Base-by-base conservation (phyloP, 2,113 vertebrate species). In the Edolisoma coerulescens region DNA sequence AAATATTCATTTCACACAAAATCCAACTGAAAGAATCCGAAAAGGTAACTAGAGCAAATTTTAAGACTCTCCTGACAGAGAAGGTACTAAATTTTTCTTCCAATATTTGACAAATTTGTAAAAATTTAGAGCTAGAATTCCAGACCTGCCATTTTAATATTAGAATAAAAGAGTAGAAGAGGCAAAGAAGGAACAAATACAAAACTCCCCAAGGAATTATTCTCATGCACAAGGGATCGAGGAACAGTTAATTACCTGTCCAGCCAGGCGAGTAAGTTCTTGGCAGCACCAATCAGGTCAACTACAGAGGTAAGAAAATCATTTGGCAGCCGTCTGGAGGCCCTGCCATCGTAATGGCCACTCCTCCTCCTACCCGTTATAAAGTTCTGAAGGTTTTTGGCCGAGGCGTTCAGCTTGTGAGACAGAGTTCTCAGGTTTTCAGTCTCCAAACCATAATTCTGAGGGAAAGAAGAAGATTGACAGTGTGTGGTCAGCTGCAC, bases 301-400 rank as follows among this genome's bases (percentile, higher is more conserved):
- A 99, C 98, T 77, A 99, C 98, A 41, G 99, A 99, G 96, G 98
- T 99, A 92, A 99, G 98, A 80, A 99, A 99, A 90, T 99, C 99
- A 74, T 98, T 98, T 92, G 99, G 98, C 93, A 99, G 97, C 47
- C 99, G 98, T 73, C 99, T 96, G 79, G 98, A 99, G 69, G 98
- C 98, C 53, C 98, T 98, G 89, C 98, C 98, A 26, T 99, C 99
- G 16, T 99, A 98, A 64, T 99, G 98, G 67, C 98, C 99, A 1
- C 98, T 98, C 97, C 99, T 98, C 97, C 99, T 98, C 92, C 99
- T 97, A 71, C 99, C 98, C 39, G 98, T 98, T 93, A 99, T 99
- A 78, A 99, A 99, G 96, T 99, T 99, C 97, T 99, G 99, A 41
- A 99, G 98, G 95, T 99, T 99, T 98, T 99, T 99, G 68, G 99